Evolutionary conservation across 2,797 vertebrate species (phyloP), one percentile per base, ranked within the genome.

Genomic region (Enteromius anoplus): DNA sequence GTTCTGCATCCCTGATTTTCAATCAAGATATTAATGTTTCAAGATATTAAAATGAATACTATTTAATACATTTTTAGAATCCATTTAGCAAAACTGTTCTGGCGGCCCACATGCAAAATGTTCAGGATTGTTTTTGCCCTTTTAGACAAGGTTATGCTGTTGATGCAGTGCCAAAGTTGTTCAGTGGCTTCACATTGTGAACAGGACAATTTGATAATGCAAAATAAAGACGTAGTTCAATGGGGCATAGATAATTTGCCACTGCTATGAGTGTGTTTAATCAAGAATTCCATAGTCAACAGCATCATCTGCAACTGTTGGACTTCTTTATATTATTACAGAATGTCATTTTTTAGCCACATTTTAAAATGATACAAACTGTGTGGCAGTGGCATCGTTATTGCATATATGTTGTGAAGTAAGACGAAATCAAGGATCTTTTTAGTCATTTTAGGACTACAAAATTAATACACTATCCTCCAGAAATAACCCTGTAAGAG

Each of bases 191-290:
- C 66, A 77, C 81, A 86, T 69, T 21, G 66, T 75, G 80, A 85
- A 85, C 78, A 75, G 81, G 49, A 51, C 70, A 78, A 66, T 81
- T 86, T 88, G 84, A 70, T 69, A 77, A 85, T 86, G 78, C 47
- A 83, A 80, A 83, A 86, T 85, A 81, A 86, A 88, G 71, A 45
- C 34, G 15, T 65, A 60, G 73, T 47, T 82, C 82, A 82, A 70
- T 80, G 65, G 80, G 78, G 81, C 70, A 80, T 85, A 71, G 70
- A 85, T 82, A 84, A 85, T 85, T 85, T 85, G 79, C 51, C 78
- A 34, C 81, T 79, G 29, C 21, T 73, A 29, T 51, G 73, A 75
- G 53, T 83, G 83, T 60, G 80, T 66, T 78, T 81, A 77, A 83
- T 85, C 73, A 75, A 78, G 66, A 53, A 72, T 85, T 42, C 55